phyloP scores from a whole-genome alignment of 2,113 vertebrate genomes.

The Corythaeola cristata region DNA sequence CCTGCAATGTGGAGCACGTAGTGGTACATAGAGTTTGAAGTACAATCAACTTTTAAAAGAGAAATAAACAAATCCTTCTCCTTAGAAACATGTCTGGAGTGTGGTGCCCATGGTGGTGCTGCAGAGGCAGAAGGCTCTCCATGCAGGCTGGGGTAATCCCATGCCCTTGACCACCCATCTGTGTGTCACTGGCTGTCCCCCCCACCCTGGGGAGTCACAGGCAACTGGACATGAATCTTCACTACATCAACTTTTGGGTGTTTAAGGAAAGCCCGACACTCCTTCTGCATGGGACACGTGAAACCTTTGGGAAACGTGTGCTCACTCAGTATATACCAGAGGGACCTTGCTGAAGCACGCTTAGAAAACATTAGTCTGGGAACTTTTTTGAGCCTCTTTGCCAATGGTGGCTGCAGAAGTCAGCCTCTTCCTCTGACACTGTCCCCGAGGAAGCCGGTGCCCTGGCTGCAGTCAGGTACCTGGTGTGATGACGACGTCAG shows the following conservation, averaged over 20 bases:
- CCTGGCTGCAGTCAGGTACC: accelerated
- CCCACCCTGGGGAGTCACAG: not conserved
- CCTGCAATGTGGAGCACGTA: not conserved
- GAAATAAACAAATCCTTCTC: not conserved
- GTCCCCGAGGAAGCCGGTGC: not conserved
- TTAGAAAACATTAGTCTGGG: not conserved
- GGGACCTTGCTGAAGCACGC: not conserved
- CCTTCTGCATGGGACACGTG: not conserved
- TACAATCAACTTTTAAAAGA: not conserved
- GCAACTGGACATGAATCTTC: not conserved
- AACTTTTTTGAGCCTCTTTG: not conserved
- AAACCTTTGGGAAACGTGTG: not conserved
- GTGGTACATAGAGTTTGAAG: not conserved
- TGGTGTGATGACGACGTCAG: not conserved
- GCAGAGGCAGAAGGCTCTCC: not conserved
- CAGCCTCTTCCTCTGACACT: not conserved
- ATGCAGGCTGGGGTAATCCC: not conserved
- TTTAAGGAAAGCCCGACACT: accelerated
- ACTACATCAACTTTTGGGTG: not conserved
- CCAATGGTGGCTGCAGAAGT: not conserved
- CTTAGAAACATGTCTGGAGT: not conserved
- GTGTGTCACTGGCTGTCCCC: not conserved
- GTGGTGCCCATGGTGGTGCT: not conserved
- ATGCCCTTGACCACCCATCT: not conserved
- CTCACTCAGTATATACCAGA: not conserved